These are phyloP conservation scores for Drosophila cracens DNA, from an alignment of 2,888 invertebrate genomes.

Conservation along the genomic window DNA sequence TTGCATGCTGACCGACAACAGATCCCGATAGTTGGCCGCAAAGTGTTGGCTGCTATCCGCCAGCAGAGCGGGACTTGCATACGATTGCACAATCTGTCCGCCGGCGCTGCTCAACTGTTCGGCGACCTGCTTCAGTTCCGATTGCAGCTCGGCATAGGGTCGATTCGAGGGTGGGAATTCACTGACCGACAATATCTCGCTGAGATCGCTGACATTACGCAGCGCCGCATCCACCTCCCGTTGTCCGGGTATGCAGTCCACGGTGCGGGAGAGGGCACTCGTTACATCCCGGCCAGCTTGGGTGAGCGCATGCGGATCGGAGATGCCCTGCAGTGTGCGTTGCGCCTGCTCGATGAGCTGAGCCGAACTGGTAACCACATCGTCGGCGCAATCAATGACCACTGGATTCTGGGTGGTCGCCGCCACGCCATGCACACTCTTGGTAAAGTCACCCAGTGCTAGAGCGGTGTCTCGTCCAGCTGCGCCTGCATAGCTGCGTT, in stretches of 20 bases:
- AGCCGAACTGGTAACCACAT: constrained; percentile 92
- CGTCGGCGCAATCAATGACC: constrained; percentile 90
- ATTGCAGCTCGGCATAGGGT: constrained; percentile 92
- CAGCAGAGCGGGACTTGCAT: constrained; percentile 89
- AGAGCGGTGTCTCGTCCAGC: constrained; percentile 93
- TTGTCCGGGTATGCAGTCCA: constrained; percentile 96
- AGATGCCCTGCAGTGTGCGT: constrained; percentile 84
- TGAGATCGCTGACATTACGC: constrained; percentile 91
- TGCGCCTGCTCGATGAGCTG: constrained; percentile 93
- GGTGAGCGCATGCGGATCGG: constrained; percentile 86
- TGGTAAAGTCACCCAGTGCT: constrained; percentile 90
- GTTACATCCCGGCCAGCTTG: constrained; percentile 91
- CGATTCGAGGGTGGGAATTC: constrained; percentile 91
- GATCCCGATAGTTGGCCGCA: constrained; percentile 91
- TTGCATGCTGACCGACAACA: constrained; percentile 92
- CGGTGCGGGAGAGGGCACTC: constrained; percentile 87
- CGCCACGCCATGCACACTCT: constrained; percentile 91
- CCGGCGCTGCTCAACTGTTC: constrained; percentile 93
- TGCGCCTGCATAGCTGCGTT: constrained; percentile 91
- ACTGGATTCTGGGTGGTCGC: constrained; percentile 88
- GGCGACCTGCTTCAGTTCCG: constrained; percentile 93
- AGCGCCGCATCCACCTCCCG: constrained; percentile 96
- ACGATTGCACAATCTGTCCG: constrained; percentile 92
- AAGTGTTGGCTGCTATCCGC: constrained; percentile 92
- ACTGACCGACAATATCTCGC: constrained; percentile 89